Evolutionary conservation across 2,797 vertebrate genomes (phyloP).

Genomic region (Emys orbicularis): DNA sequence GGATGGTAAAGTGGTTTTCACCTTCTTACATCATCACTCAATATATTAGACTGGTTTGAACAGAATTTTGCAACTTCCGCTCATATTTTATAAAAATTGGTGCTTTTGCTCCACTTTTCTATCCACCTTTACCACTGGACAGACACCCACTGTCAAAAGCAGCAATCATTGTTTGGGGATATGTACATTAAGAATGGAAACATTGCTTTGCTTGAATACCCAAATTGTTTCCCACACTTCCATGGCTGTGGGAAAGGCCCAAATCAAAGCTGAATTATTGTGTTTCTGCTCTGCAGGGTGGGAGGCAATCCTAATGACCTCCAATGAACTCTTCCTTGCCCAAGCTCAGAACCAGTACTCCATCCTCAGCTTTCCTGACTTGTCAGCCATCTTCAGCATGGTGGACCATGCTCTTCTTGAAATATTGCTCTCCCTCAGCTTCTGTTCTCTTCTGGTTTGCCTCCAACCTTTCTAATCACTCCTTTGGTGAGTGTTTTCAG

Average conservation of each 20-base stretch:
- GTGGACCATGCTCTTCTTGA: neutral
- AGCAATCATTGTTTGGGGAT: neutral
- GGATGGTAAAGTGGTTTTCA: neutral
- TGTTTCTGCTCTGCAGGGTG: neutral
- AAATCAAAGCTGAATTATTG: neutral
- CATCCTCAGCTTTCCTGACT: neutral
- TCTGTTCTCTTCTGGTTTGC: neutral
- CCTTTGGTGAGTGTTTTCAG: neutral
- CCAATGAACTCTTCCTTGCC: neutral
- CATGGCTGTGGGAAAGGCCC: neutral
- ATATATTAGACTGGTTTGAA: neutral
- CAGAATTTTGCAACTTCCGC: neutral
- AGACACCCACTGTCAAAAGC: neutral
- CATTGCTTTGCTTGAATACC: neutral
- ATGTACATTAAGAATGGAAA: neutral
- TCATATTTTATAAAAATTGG: neutral
- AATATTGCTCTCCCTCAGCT: neutral
- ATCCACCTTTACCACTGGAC: neutral
- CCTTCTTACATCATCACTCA: neutral
- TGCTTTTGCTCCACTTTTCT: neutral
- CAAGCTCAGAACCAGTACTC: neutral
- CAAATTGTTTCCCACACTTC: neutral
- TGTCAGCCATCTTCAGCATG: neutral
- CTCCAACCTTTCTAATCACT: neutral
- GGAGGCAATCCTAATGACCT: neutral